These are phyloP conservation scores for Peromyscus aztecus DNA, from an alignment of 2,797 vertebrate genomes.

Conservation along the genomic window DNA sequence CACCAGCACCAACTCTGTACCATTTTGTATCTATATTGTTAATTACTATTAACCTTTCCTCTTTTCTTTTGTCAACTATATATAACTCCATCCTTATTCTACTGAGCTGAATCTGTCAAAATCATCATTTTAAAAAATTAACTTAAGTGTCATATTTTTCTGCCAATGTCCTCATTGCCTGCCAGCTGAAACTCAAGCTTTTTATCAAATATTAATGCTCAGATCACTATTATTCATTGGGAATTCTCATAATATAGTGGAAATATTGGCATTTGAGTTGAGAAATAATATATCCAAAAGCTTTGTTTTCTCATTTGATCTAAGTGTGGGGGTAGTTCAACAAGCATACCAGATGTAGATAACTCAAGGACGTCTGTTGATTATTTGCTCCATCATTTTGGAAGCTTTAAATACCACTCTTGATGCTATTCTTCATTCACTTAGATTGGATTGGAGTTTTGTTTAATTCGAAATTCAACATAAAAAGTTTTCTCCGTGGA, in stretches of 20 bases:
- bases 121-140: conserved; percentile 9
- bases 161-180: neutral
- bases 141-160: neutral
- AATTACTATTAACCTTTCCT: neutral
- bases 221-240: neutral
- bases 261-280: conserved; percentile 29
- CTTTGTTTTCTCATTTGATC: neutral
- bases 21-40: neutral
- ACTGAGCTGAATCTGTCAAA: conserved; percentile 26
- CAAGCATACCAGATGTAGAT: neutral
- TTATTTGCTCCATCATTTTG: neutral
- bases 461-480: neutral
- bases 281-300: conserved; percentile 1
- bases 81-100: neutral
- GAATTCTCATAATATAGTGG: neutral
- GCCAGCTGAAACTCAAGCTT: conserved; percentile 3
- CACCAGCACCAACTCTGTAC: accelerated
- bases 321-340: neutral
- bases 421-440: neutral
- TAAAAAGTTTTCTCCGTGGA: neutral
- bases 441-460: neutral
- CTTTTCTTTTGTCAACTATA: neutral
- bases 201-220: conserved; percentile 44
- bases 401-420: neutral
- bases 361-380: neutral